Base-by-base conservation (phyloP, 1,140 invertebrate genomes). In the Druon quercuslanigerum region DNA sequence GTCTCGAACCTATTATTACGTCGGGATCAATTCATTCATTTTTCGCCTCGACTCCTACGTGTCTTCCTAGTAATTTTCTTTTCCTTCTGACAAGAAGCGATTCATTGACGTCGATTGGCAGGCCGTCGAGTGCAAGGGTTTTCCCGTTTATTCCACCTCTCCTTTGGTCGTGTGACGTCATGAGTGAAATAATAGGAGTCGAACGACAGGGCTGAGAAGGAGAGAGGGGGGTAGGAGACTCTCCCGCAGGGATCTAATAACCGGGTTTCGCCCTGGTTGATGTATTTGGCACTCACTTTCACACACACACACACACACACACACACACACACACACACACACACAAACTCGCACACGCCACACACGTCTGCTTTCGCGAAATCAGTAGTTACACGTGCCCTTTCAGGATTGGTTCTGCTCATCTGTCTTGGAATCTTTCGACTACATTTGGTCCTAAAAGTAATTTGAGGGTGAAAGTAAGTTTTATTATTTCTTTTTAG, bases 211-310 rank as follows among this genome's bases (percentile, higher is more conserved):
- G 46, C 54, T 75, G 76, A 74, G 76, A 76, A 17, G 51, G 71
- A 76, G 80, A 72, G 78, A 80, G 80, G 83, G 71, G 77, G 80
- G 74, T 75, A 80, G 80, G 83, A 77, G 71, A 78, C 83, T 77
- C 83, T 82, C 79, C 83, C 81, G 83, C 80, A 78, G 83, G 79
- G 83, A 82, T 81, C 83, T 84, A 84, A 84, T 84, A 82, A 82
- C 74, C 76, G 79, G 83, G 79, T 82, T 82, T 73, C 54, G 66
- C 50, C 16, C 50, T 78, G 78, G 76, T 83, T 78, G 78, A 74
- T 83, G 79, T 73, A 78, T 71, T 12, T 76, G 72, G 25, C 76
- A 40, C 52, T 77, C 80, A 79, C 80, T 79, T 84, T 79, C 77
- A 82, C 82, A 79, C 82, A 66, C 14, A 46, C 5, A 66, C 33